phyloP scores from a whole-genome alignment of 2,888 invertebrate species.

The Drosophila demipolita region DNA sequence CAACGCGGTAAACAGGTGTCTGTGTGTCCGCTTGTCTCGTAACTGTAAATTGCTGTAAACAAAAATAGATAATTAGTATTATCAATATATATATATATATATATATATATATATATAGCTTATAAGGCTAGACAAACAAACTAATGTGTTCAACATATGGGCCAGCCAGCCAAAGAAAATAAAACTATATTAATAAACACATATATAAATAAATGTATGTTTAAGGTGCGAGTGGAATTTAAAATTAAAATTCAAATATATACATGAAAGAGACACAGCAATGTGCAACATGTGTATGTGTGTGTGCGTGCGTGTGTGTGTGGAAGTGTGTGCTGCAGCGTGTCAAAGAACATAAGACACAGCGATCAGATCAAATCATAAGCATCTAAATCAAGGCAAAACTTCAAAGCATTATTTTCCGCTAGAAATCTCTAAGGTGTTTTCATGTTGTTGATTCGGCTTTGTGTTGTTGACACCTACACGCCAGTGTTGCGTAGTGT shows the following conservation, averaged over 20 bases:
- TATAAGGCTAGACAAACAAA: constrained; percentile 37
- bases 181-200: constrained; percentile 5
- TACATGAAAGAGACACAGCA: constrained; percentile 8
- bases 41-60: constrained; percentile 53
- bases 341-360: constrained; percentile 47
- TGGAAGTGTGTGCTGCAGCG: constrained; percentile 12
- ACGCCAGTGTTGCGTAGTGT: constrained; percentile 38
- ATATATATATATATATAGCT: constrained; percentile 24
- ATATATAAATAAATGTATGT: constrained; percentile 16
- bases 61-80: constrained; percentile 55
- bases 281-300: constrained; percentile 41
- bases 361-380: constrained; percentile 43
- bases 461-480: constrained; percentile 72
- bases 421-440: constrained; percentile 45
- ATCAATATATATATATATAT: neutral
- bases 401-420: constrained; percentile 70
- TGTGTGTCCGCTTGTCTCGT: constrained; percentile 19
- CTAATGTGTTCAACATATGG: constrained; percentile 45
- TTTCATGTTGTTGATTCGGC: constrained; percentile 17
- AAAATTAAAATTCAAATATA: constrained; percentile 44
- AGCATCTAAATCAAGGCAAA: constrained; percentile 43
- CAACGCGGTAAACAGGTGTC: constrained; percentile 65
- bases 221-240: constrained; percentile 41
- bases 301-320: constrained; percentile 16
- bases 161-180: constrained; percentile 25